phyloP scores from a whole-genome alignment of 2,888 invertebrate species.

The Melitaea athalia region DNA sequence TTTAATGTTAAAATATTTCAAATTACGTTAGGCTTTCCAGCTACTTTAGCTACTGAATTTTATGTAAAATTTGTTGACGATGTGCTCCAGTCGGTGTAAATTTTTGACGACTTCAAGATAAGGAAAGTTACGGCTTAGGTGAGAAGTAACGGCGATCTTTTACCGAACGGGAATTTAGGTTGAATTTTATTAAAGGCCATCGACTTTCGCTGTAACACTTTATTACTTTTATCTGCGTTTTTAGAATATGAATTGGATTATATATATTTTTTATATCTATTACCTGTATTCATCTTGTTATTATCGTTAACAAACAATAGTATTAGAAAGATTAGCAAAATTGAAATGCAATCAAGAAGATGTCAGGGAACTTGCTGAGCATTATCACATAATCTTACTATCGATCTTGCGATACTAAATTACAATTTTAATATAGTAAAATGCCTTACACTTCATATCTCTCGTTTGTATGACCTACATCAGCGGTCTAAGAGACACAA shows the following conservation, averaged over 20 bases:
- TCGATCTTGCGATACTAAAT: too few relatives aligned
- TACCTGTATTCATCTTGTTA: too few relatives aligned
- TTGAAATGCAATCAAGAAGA: too few relatives aligned
- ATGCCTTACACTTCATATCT: too few relatives aligned
- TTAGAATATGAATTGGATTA: not conserved
- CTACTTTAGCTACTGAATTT: not conserved
- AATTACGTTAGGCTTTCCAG: not conserved
- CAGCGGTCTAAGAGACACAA: not conserved
- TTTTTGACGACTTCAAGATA: constrained; percentile 2
- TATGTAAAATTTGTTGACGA: not conserved
- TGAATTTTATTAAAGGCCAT: not conserved
- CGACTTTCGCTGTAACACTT: not conserved
- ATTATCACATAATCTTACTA: too few relatives aligned
- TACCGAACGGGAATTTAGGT: not conserved
- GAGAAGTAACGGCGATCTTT: not conserved
- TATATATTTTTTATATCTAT: too few relatives aligned
- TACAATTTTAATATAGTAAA: too few relatives aligned
- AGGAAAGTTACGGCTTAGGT: not conserved
- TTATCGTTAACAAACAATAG: too few relatives aligned
- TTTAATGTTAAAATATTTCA: too few relatives aligned
- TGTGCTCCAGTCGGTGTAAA: not conserved
- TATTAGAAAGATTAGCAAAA: too few relatives aligned
- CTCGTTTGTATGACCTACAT: not conserved
- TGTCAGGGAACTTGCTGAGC: too few relatives aligned
- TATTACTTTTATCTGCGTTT: not conserved